A percentile compares a stretch with the other conserved stretches of the same genome.
These are phyloP conservation scores for Gila orcuttii DNA, from an alignment of 2,113 vertebrate genomes.

Conservation along the genomic window DNA sequence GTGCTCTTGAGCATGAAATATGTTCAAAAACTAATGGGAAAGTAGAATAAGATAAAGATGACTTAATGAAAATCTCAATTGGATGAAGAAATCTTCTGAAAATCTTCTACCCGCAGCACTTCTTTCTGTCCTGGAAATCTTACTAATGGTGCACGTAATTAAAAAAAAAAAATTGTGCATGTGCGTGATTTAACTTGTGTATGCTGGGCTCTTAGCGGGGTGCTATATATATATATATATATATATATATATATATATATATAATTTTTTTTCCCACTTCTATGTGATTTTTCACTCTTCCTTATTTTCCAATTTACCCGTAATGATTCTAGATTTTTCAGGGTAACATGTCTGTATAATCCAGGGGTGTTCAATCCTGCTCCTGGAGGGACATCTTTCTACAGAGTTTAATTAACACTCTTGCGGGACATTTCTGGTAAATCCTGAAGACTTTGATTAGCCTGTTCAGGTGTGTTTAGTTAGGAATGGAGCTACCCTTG, in stretches of 20 bases:
- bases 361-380: not conserved
- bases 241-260: too few relatives aligned
- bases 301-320: not conserved
- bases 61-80: not conserved
- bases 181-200: not conserved
- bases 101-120: not conserved
- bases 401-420: not conserved
- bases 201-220: not conserved
- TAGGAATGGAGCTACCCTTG: not conserved
- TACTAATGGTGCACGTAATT: not conserved
- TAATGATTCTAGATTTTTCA: not conserved
- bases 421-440: not conserved
- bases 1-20: not conserved
- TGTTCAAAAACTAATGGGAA: not conserved
- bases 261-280: not conserved
- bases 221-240: not conserved
- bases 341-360: not conserved
- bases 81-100: not conserved
- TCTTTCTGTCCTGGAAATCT: not conserved
- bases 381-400: not conserved
- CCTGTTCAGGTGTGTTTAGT: not conserved
- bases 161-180: not conserved
- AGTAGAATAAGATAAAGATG: not conserved
- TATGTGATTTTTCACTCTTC: not conserved
- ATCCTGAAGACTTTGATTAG: not conserved